Percentiles rank a stretch among this genome's conserved stretches.
phyloP scores from a whole-genome alignment of 2,113 vertebrate species.

The Australoheros scitulus region DNA sequence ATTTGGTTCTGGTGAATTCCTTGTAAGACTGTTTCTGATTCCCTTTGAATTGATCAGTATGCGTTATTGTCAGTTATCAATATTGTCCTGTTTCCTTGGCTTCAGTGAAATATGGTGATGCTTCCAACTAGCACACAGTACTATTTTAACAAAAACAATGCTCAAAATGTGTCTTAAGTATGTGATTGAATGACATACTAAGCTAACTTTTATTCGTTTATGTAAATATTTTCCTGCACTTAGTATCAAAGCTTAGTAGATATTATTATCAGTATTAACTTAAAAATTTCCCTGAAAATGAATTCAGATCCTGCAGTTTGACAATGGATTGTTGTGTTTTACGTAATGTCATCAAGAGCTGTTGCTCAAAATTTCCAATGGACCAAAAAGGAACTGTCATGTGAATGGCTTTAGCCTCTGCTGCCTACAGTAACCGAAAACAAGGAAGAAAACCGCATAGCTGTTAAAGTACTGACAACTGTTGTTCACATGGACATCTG shows the following conservation, averaged over 20 bases:
- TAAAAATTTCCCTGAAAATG: not conserved
- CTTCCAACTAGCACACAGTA: conserved; percentile 22
- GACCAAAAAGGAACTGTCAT: conserved; percentile 58
- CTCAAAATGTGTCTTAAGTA: conserved; percentile 22
- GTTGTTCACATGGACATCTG: conserved; percentile 50
- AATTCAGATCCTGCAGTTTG: not conserved
- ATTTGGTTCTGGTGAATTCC: conserved; percentile 11
- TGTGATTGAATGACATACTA: conserved; percentile 13
- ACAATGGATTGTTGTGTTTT: conserved; percentile 7
- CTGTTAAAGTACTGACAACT: conserved; percentile 32
- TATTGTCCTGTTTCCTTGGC: not conserved
- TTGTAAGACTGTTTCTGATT: conserved; percentile 4
- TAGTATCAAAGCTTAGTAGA: conserved; percentile 10
- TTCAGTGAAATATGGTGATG: not conserved
- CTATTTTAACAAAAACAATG: conserved; percentile 6
- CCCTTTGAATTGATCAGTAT: conserved; percentile 12
- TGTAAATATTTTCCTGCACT: conserved; percentile 27
- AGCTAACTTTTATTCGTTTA: not conserved
- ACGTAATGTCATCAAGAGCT: not conserved
- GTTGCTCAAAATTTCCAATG: conserved; percentile 34
- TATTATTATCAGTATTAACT: not conserved
- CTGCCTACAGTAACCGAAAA: conserved; percentile 48
- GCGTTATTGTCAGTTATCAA: not conserved
- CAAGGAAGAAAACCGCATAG: not conserved
- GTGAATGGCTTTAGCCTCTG: conserved; percentile 40